Base-by-base conservation (phyloP, 1,140 invertebrate species). In the Diorhabda carinulata region DNA sequence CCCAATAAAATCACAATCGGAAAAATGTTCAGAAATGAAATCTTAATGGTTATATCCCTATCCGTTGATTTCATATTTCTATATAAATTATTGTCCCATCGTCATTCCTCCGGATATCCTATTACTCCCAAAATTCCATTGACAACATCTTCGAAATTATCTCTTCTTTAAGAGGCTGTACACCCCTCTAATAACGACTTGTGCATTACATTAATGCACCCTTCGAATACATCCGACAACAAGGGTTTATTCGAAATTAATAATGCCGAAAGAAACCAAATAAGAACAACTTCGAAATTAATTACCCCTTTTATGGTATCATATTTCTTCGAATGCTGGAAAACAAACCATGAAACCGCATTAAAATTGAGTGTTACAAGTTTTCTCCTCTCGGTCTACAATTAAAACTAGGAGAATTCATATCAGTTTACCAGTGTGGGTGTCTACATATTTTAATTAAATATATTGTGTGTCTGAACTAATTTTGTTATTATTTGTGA, bases 271-370 rank as follows among this genome's bases (percentile, higher is more conserved):
- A 52, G 47, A 52, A 42, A 40, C 25, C 61, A 3, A 42, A 60
- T n/a, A 62, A 62, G 43, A 42, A 43, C 25, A 62, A 62, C 43
- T 62, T 6, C 44, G 59, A 70, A 70, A 70, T 66, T 70, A 66
- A 70, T 70, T 66, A 70, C 68, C 68, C 63, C 64, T 70, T 70
- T 70, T 66, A 66, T 63, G 64, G 63, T 59, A 61, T 65, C 61
- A 59, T 63, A 64, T 65, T 70, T 64, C 63, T 52, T 58, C 58
- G 56, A n/a, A 2, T 45, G 57, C 61, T 68, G 45, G 45, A 62
- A 45, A 56, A 52, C 47, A 52, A 52, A 52, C 47, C 47, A 2
- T n/a, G 47, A 52, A 52, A 52, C 47, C 47, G 47, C 47, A 52
- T 52, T 52, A 52, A 52, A 52, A 52, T 6, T 52, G 47, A 52